Conservation (phyloP, 2,888 invertebrate genomes). For the Andrena hattorfiana region DNA sequence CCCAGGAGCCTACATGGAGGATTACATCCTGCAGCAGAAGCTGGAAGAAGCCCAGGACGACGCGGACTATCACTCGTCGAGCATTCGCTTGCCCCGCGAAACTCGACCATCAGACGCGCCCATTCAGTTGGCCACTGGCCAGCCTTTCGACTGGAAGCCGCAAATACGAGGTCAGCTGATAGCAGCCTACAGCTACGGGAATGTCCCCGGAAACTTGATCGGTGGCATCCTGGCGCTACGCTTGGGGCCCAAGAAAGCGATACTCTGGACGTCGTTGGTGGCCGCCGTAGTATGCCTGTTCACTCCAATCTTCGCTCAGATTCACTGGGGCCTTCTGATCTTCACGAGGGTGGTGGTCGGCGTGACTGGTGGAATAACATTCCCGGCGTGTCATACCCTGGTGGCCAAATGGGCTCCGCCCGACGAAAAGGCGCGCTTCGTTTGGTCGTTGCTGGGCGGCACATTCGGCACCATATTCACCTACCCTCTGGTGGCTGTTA, state of each 20-base stretch:
- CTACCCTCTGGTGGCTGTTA: slow-evolving; percentile 89
- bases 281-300: slow-evolving; percentile 73
- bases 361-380: slow-evolving; percentile 86
- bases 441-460: slow-evolving; percentile 90
- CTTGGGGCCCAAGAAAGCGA: slow-evolving; percentile 74
- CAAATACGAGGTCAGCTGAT: slow-evolving; percentile 77
- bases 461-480: slow-evolving; percentile 90
- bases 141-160: slow-evolving; percentile 75
- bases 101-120: not conserved
- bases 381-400: slow-evolving; percentile 88
- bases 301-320: slow-evolving; percentile 76
- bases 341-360: slow-evolving; percentile 76
- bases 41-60: not conserved
- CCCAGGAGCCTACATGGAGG: slow-evolving; percentile 53
- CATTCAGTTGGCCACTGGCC: slow-evolving; percentile 63
- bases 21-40: slow-evolving; percentile 37
- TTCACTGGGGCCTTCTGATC: slow-evolving; percentile 74
- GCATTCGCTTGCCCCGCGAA: slow-evolving; percentile 1
- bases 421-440: slow-evolving; percentile 90
- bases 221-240: slow-evolving; percentile 78
- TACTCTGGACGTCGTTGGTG: slow-evolving; percentile 78
- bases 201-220: slow-evolving; percentile 79
- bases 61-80: accelerated
- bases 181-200: slow-evolving; percentile 79
- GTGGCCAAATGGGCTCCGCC: slow-evolving; percentile 92